Conservation (phyloP, 1,140 invertebrate species). For the Dolichoris vasculosae region DNA sequence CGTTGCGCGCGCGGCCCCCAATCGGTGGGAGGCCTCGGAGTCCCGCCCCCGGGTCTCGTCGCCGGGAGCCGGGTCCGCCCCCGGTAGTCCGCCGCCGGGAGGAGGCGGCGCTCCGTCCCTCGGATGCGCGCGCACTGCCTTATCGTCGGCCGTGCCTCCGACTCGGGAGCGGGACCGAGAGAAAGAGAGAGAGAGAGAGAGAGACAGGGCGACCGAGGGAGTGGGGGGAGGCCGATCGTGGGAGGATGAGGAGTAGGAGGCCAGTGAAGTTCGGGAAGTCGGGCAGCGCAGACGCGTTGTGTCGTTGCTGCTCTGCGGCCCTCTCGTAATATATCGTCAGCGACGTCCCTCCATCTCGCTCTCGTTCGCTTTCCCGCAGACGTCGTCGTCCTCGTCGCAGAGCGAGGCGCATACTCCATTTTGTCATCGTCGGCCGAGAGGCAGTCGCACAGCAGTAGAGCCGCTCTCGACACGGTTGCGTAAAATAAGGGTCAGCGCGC, state of each 20-base stretch:
- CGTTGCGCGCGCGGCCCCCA: not conserved
- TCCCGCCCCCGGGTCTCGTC: constrained; percentile 53
- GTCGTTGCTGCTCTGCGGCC: constrained; percentile 45
- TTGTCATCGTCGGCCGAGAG: not conserved
- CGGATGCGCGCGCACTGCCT: constrained; percentile 54
- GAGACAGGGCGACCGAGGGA: constrained; percentile 40
- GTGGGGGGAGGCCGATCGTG: constrained; percentile 63
- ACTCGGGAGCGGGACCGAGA: constrained; percentile 7
- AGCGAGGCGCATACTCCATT: not conserved
- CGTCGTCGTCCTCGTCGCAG: too few relatives aligned
- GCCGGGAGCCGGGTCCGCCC: constrained; percentile 45
- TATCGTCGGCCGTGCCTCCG: not conserved
- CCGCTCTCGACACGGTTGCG: not conserved
- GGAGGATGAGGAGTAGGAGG: constrained; percentile 70
- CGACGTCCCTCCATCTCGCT: not conserved
- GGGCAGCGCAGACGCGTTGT: constrained; percentile 73
- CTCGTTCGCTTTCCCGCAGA: not conserved
- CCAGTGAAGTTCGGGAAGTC: constrained; percentile 75
- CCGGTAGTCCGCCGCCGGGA: not conserved
- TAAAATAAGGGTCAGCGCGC: not conserved
- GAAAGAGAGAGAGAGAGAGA: constrained; percentile 49
- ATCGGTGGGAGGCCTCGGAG: not conserved
- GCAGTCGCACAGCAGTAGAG: not conserved
- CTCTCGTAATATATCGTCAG: not conserved
- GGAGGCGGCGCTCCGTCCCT: not conserved